Base-by-base conservation (phyloP, 2,888 invertebrate species). In the Cosmopolites sordidus region DNA sequence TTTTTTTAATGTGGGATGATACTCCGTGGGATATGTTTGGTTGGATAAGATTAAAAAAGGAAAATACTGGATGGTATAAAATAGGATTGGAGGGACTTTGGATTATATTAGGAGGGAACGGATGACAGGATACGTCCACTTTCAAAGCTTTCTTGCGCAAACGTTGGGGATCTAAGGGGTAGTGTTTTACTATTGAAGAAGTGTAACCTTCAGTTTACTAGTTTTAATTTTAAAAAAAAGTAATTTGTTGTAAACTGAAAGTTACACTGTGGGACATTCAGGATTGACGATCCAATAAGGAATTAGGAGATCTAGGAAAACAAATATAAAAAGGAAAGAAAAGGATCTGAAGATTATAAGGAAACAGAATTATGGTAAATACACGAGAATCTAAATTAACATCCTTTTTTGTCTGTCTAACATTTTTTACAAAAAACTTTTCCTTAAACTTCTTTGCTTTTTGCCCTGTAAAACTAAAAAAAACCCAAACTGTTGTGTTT, bases 1-100 rank as follows among this genome's bases (percentile, higher is more conserved):
- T 52, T 56, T 56, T 56, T 56, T 43, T 50, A 49, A 50, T n/a
- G n/a, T n/a, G n/a, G n/a, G n/a, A 45, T 22, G 46, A 38, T 39
- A 42, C 56, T 48, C 41, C 56, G 56, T 52, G 51, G 56, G 53
- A 56, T 50, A 40, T 27, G 22, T 12, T 48, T 44, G 44, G 29
- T 39, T 48, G 47, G 41, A 40, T 48, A 40, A 40, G 30, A 48
- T 29, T 29, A 56, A 56, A 56, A n/a, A 56, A 56, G 53, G 56
- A 53, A 56, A 56, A 56, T 56, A 56, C 56, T 56, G 53, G 48
- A 17, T 27, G 41, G 40, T 51, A n/a, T 44, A 45, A 48, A 48
- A 45, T 40, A 39, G 42, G 48, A 41, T 51, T 17, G 45, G 33
- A 45, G 38, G 17, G 29, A 41, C 40, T 42, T 41, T 43, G 55